phyloP scores from a whole-genome alignment of 2,888 invertebrate genomes.

The Drosophila nigritarsus region DNA sequence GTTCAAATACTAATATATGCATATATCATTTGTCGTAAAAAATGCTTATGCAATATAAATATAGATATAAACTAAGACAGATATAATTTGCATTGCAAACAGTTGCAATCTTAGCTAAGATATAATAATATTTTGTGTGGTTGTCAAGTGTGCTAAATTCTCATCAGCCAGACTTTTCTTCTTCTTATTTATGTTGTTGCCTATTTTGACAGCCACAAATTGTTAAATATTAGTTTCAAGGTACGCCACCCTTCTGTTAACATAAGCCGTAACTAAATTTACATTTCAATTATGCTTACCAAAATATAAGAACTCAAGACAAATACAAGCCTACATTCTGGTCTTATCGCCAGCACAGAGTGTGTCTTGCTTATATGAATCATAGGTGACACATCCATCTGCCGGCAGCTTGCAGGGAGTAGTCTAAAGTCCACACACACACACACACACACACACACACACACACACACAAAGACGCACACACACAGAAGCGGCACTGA shows the following conservation, averaged over 20 bases:
- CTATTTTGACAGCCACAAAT: constrained; percentile 47
- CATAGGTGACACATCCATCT: constrained; percentile 55
- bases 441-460: neutral
- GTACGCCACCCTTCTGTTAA: constrained; percentile 41
- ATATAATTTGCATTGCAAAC: neutral
- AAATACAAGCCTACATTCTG: constrained; percentile 22
- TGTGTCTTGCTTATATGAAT: constrained; percentile 17
- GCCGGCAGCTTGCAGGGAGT: constrained; percentile 17
- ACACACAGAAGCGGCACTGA: constrained; percentile 9
- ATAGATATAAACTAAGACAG: neutral
- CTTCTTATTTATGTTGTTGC: neutral
- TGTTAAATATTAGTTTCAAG: constrained; percentile 63
- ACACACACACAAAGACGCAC: neutral
- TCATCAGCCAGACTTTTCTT: neutral
- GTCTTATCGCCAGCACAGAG: neutral
- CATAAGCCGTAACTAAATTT: constrained; percentile 62
- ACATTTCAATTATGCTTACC: constrained; percentile 73
- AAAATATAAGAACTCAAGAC: constrained; percentile 34
- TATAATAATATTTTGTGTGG: neutral
- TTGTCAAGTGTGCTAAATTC: neutral
- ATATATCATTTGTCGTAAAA: neutral
- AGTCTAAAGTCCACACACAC: constrained; percentile 17
- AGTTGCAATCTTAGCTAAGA: neutral
- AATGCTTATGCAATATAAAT: neutral
- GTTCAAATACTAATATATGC: neutral